phyloP scores from a whole-genome alignment of 2,797 vertebrate species.

The Anguilla anguilla region DNA sequence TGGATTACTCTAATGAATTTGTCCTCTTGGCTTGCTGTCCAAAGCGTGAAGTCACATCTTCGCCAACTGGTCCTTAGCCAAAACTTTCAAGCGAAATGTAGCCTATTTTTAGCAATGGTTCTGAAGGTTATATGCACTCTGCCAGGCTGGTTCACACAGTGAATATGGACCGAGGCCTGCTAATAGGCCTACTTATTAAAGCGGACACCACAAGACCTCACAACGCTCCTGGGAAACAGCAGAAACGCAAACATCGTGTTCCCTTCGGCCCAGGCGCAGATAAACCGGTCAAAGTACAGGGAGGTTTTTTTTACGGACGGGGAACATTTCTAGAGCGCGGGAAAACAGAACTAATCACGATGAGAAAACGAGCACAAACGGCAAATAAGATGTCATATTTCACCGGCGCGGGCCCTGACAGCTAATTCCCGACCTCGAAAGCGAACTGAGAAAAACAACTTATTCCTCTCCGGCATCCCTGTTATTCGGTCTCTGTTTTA shows the following conservation, averaged over 20 bases:
- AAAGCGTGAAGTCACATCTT: not conserved
- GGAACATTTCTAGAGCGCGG: not conserved
- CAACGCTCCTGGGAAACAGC: too few relatives aligned
- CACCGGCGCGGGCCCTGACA: not conserved
- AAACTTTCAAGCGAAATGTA: not conserved
- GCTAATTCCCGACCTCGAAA: too few relatives aligned
- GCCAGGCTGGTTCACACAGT: not conserved
- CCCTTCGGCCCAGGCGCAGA: too few relatives aligned
- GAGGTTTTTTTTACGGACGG: not conserved
- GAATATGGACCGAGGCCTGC: not conserved
- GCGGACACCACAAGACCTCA: too few relatives aligned
- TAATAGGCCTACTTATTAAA: too few relatives aligned
- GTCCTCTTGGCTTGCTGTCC: not conserved
- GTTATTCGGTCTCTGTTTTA: too few relatives aligned
- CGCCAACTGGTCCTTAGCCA: not conserved
- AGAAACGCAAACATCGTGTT: too few relatives aligned
- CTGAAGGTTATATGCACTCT: not conserved
- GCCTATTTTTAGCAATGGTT: constrained; percentile 16
- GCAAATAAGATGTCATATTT: not conserved
- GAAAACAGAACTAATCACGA: not conserved
- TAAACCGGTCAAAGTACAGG: not conserved
- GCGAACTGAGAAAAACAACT: too few relatives aligned
- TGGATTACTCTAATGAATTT: not conserved
- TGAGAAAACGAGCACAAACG: not conserved
- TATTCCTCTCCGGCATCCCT: too few relatives aligned